Evolutionary conservation across 2,113 vertebrate species (phyloP), one percentile per base, ranked within the genome.

Genomic region (Syngnathus typhle): DNA sequence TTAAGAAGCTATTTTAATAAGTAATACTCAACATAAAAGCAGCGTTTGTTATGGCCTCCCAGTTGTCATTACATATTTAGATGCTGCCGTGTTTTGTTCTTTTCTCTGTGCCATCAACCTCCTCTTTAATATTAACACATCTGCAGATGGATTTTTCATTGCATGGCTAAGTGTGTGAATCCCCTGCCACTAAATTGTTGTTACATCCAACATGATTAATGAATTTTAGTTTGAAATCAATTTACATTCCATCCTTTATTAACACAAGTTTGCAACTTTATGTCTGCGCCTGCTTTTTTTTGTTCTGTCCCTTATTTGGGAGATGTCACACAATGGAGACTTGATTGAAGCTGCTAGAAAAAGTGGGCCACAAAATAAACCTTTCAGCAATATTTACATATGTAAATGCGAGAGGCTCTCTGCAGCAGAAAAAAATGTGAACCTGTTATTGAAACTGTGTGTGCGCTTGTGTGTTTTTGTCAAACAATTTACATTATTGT

Each of bases 1-100:
- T 91, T 90, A 84, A 90, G 80, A 80, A 74, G 72, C 70, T 69
- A 72, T 91, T 88, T 92, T 89, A 91, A 91, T 90, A 90, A 90
- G 77, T 90, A 82, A 91, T 90, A 85, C 68, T 83, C 78, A 60
- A 82, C 85, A 90, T 90, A 85, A 89, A 89, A 85, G 80, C 79
- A 73, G 69, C 78, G 86, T 83, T 88, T 91, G 83, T 86, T 88
- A 79, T 78, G 74, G 80, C 75, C 80, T 82, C 83, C 82, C 76
- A 59, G 78, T 85, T 76, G 79, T 88, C 84, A 86, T 90, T 88
- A 87, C 78, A 78, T 64, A 89, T 90, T 87, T 87, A 84, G 69
- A 77, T 62, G 78, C 77, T 78, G 51, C 15, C 70, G 78, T 60
- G 54, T 70, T 65, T 58, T 84, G 76, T 36, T 58, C 36, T 23